Evolutionary conservation across 2,888 invertebrate species (phyloP), one percentile per base, ranked within the genome.

Genomic region (Malthinus flaveolus): DNA sequence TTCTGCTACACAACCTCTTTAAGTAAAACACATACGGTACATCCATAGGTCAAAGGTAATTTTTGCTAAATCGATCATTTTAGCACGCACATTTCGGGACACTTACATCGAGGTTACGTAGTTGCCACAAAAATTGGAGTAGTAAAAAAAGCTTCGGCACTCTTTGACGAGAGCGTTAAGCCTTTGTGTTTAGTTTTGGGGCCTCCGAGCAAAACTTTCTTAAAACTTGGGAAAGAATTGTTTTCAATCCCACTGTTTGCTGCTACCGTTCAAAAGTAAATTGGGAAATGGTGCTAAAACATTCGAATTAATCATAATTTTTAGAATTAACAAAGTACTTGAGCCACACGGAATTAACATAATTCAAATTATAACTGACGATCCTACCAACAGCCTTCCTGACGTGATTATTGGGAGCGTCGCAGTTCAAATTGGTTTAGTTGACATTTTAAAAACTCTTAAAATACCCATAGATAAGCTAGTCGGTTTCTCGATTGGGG

Each of bases 401-500:
- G 32, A 57, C 8, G 36, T 48, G 0, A 23, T 45, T 33, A 32
- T 49, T 7, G 33, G 10, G 3, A 42, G 64, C 33, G 54, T 70
- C 2, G 87, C 91, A 9, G 85, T 90, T 10, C 91, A 87, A 64
- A 61, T 75, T 33, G 71, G 68, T 23, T 46, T 76, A 5, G 64
- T 69, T 62, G 83, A 85, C 61, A 62, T 85, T 1, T 67, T 85
- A 33, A 83, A 80, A 68, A 71, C 79, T 7, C 65, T 84, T 54
- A 81, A 82, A 45, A n/a, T 77, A 1, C 52, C 64, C n/a, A 68
- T 70, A 3, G 66, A 68, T 36, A 52, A 52, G 6, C 53, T 70
- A 8, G 62, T 71, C 31, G 76, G 95, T 1, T 92, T 94, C 77
- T 95, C 95, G 4, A 89, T 92, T 0, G 96, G 97, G 9, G 95